These are phyloP conservation scores for Griposia aprilina DNA, from an alignment of 2,888 invertebrate genomes.

Conservation along the genomic window DNA sequence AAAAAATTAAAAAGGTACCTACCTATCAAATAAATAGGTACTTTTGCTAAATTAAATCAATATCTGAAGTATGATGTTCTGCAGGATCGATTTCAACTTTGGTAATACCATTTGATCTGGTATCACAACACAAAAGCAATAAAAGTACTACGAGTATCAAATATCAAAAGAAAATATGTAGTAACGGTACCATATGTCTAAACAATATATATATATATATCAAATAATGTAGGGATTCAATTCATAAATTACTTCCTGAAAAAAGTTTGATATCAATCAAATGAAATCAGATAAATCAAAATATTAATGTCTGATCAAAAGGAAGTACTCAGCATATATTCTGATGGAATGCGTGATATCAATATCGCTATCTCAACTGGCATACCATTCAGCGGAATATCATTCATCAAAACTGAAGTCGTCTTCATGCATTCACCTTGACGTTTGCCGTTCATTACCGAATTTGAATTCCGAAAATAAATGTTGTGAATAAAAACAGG, in stretches of 20 bases:
- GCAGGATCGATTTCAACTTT: constrained; percentile 25
- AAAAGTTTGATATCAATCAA: constrained; percentile 43
- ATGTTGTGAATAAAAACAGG: constrained; percentile 45
- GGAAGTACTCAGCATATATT: constrained; percentile 54
- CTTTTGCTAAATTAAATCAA: constrained; percentile 1
- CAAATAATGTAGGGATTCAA: constrained; percentile 13
- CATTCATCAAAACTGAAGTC: constrained; percentile 46
- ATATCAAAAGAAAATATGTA: constrained; percentile 42
- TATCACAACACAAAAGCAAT: constrained; percentile 28
- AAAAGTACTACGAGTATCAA: constrained; percentile 17
- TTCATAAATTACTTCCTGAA: constrained; percentile 33
- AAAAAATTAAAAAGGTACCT: background rate
- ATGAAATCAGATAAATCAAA: constrained; percentile 47
- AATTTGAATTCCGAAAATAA: constrained; percentile 43
- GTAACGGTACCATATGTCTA: constrained; percentile 8
- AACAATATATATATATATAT: constrained; percentile 22
- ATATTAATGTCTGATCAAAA: constrained; percentile 36
- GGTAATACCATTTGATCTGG: constrained; percentile 43
- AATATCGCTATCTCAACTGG: constrained; percentile 53
- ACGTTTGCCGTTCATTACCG: constrained; percentile 42
- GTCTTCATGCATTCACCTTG: constrained; percentile 41
- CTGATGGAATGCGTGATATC: constrained; percentile 48
- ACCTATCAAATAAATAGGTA: background rate
- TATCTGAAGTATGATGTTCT: constrained; percentile 16
- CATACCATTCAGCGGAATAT: constrained; percentile 47